Base-by-base conservation (phyloP, 2,888 invertebrate species). In the Eledone cirrhosa region DNA sequence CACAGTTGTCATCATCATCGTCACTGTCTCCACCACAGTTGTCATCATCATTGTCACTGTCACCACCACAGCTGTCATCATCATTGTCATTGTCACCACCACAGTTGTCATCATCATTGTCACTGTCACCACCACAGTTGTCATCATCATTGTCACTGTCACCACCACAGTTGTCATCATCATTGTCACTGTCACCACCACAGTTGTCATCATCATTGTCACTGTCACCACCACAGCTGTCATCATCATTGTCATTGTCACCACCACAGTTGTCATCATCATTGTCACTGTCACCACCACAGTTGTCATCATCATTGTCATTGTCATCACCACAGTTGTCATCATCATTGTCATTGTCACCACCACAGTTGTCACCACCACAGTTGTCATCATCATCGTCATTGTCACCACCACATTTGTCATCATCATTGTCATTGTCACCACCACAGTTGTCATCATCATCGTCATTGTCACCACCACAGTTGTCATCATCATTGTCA, bases 321-420 rank as follows among this genome's bases (percentile, higher is more conserved):
- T 69, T 29, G 27, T 69, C 69, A 69, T 72, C 74, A 22, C 19
- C 41, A 72, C 67, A 41, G 19, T 77, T 31, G 53, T 78, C 78
- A 75, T 53, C 72, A 14, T 53, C 75, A 27, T 74, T 76, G 63
- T 78, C 75, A 22, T 78, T 41, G 14, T 78, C 75, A 29, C 53
- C 33, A 53, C 31, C 59, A 59, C 48, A 24, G 48, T 53, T 48
- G 5, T 78, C 78, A 75, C 48, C 74, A 33, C 63, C 48, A 16
- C 27, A 77, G 27, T 75, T 79, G 14, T 75, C n/a, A n/a, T n/a
- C n/a, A n/a, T 76, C 76, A 72, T 82, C 74, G 77, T 82, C 79
- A 59, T 81, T 78, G 22, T 82, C 80, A 5, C 82, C 79, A 7
- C 82, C 80, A 0, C 81, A 80, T 77, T 82, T 81, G 2, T 82